A percentile compares a stretch with the other conserved stretches of the same genome.
Conservation (phyloP, 2,797 vertebrate species). For the Eleutherodactylus coqui region DNA sequence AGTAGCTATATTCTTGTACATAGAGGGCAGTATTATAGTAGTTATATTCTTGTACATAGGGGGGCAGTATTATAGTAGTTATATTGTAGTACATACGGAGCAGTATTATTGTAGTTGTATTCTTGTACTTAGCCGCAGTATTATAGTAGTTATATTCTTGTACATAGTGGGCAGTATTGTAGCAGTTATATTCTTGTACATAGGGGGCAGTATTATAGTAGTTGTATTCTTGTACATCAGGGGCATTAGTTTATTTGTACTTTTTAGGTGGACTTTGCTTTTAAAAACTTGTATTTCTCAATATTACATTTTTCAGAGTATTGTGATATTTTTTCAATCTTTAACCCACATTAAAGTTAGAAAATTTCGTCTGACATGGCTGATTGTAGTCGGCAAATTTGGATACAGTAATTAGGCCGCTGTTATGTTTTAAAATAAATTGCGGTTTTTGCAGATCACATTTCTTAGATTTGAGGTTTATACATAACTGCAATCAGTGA, state of each 20-base stretch:
- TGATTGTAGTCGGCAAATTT: slow-evolving; percentile 1
- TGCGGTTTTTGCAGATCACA: slow-evolving; percentile 10
- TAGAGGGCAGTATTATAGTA: no score
- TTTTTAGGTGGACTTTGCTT: not conserved
- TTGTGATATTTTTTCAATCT: not conserved
- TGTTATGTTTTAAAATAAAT: slow-evolving; percentile 33
- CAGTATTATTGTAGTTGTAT: not conserved
- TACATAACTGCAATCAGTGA: slow-evolving; percentile 42
- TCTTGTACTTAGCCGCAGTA: no score
- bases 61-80: not conserved
- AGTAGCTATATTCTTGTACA: not conserved
- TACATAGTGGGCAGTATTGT: no score
- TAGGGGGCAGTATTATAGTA: no score
- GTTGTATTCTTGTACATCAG: not conserved
- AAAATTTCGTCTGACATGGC: slow-evolving; percentile 20
- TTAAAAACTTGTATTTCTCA: not conserved
- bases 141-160: no score
- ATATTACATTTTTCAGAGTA: no score
- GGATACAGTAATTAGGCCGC: slow-evolving; percentile 14
- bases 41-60: no score
- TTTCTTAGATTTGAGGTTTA: slow-evolving; percentile 40
- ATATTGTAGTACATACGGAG: not conserved
- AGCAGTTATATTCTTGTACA: no score
- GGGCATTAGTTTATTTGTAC: not conserved
- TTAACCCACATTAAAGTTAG: not conserved